Conservation (phyloP, 2,797 vertebrate genomes). For the Hyperoplus immaculatus region DNA sequence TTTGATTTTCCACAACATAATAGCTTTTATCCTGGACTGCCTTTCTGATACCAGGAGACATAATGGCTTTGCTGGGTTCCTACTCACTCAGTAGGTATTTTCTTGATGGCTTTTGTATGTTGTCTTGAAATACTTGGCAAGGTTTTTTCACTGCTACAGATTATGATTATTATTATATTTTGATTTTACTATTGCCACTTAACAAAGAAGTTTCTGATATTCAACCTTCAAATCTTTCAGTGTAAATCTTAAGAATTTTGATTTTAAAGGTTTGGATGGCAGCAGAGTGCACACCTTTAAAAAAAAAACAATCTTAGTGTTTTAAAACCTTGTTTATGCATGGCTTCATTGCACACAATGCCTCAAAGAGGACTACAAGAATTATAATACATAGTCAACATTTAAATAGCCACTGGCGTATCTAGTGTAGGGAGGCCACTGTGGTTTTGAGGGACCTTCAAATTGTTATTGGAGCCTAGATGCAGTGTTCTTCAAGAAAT, state of each 20-base stretch:
- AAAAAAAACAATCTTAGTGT: background rate
- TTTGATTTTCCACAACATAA: slow-evolving; percentile 71
- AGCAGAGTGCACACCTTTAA: background rate
- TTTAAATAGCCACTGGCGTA: background rate
- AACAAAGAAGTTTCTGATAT: background rate
- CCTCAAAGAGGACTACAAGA: background rate
- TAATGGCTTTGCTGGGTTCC: slow-evolving; percentile 54
- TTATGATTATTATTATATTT: background rate
- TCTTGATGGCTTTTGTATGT: slow-evolving; percentile 61
- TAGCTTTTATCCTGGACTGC: slow-evolving; percentile 67
- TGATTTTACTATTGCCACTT: background rate
- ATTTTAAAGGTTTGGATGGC: background rate
- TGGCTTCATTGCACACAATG: background rate
- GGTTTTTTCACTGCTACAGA: slow-evolving; percentile 18
- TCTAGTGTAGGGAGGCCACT: background rate
- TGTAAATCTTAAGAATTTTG: background rate
- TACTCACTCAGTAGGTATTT: slow-evolving; percentile 48
- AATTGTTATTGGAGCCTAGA: background rate
- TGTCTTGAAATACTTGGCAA: slow-evolving; percentile 33
- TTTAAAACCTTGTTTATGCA: background rate
- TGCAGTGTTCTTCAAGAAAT: background rate
- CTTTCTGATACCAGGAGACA: slow-evolving; percentile 56
- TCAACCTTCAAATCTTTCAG: background rate
- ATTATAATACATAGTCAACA: background rate
- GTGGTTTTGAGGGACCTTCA: background rate